Conservation (phyloP, 2,113 vertebrate species). For the Andinoacara biseriatus region DNA sequence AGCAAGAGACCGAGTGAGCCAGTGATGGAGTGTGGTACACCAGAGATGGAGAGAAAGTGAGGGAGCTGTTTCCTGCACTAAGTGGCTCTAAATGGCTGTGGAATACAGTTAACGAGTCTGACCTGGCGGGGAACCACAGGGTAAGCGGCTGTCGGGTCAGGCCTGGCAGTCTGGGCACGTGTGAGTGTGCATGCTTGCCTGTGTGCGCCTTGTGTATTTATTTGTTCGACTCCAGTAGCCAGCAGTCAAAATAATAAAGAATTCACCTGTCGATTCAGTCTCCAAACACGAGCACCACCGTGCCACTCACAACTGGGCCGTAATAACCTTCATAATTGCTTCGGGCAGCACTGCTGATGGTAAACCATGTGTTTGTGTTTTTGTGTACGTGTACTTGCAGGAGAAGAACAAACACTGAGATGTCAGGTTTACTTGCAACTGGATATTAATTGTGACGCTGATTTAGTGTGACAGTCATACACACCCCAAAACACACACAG, state of each 20-base stretch:
- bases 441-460: constrained; percentile 60
- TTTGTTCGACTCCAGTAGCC: constrained; percentile 30
- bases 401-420: constrained; percentile 7
- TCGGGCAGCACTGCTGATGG: constrained; percentile 27
- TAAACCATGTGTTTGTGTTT: constrained; percentile 1
- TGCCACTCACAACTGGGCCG: constrained; percentile 31
- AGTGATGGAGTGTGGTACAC: neutral
- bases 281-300: constrained; percentile 25
- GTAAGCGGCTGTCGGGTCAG: constrained; percentile 27
- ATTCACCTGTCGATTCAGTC: constrained; percentile 52
- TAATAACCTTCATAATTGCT: constrained; percentile 56
- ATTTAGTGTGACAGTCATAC: constrained; percentile 54
- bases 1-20: neutral
- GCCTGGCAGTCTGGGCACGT: constrained; percentile 9
- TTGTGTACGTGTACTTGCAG: neutral
- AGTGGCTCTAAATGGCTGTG: constrained; percentile 56
- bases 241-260: constrained; percentile 59
- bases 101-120: constrained; percentile 53
- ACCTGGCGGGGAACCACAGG: constrained; percentile 49
- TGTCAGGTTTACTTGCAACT: constrained; percentile 49
- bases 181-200: neutral
- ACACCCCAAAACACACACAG: constrained; percentile 19
- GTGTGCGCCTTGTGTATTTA: constrained; percentile 32
- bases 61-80: constrained; percentile 28
- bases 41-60: constrained; percentile 3